Conservation (phyloP, 1,140 invertebrate species). For the Pseudobourletiella spinata region DNA sequence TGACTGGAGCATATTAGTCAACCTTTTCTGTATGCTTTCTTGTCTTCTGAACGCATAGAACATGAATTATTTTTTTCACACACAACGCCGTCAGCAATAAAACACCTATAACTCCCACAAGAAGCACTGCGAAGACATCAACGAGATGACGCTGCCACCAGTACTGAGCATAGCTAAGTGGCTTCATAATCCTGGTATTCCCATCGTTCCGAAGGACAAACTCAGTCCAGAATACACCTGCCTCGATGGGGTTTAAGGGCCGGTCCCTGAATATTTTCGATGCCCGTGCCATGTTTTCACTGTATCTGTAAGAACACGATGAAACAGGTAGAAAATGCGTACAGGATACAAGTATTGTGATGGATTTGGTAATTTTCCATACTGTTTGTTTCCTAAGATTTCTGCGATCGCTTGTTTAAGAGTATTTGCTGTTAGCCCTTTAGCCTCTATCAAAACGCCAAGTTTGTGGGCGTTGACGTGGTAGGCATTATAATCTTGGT, state of each 20-base stretch:
- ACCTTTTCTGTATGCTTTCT: not conserved
- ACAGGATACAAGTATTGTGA: not conserved
- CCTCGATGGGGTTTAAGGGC: constrained; percentile 7
- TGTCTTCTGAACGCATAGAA: not conserved
- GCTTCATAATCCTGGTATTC: constrained; percentile 18
- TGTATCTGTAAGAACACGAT: constrained; percentile 3
- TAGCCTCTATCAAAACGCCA: constrained; percentile 4
- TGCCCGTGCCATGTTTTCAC: constrained; percentile 6
- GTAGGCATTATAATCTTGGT: constrained; percentile 8
- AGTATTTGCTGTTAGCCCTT: not conserved
- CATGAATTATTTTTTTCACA: not conserved
- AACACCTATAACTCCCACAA: not conserved
- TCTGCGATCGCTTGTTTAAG: not conserved
- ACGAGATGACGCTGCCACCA: constrained; percentile 8
- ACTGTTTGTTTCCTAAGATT: not conserved
- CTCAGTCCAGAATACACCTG: constrained; percentile 21
- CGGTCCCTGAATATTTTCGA: constrained; percentile 18
- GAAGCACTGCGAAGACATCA: not conserved
- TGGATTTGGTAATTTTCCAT: not conserved
- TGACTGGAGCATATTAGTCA: not conserved
- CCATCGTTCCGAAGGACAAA: constrained; percentile 30
- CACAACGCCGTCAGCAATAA: not conserved
- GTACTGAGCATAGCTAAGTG: constrained; percentile 1
- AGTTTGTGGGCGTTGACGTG: not conserved
- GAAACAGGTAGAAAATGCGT: not conserved